A percentile compares a stretch with the other conserved stretches of the same genome.
Conservation (phyloP, 1,140 invertebrate genomes). For the Drosophila murphyi region DNA sequence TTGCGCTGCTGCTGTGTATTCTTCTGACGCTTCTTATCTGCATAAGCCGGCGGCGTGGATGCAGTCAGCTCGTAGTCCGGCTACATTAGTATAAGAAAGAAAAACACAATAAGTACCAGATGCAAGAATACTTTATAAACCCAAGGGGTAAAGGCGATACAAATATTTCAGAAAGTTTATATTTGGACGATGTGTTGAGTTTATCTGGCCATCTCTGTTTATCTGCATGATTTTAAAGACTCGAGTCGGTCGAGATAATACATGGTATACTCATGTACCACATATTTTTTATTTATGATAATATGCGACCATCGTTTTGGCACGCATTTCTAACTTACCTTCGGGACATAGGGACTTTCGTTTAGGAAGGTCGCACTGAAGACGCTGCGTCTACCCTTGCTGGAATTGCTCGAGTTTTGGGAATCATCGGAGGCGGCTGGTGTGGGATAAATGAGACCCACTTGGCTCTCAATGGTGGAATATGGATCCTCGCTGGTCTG, state of each 20-base stretch:
- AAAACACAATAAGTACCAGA: not conserved
- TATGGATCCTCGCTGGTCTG: conserved; percentile 81
- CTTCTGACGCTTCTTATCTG: conserved; percentile 71
- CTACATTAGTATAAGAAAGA: conserved; percentile 29
- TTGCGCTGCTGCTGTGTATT: conserved; percentile 73
- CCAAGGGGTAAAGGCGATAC: no score
- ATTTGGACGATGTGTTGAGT: no score
- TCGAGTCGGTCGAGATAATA: no score
- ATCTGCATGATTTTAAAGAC: no score
- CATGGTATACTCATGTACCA: not conserved
- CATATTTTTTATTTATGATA: not conserved
- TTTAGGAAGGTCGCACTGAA: conserved; percentile 77
- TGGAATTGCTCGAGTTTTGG: conserved; percentile 71
- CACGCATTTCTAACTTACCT: conserved; percentile 48
- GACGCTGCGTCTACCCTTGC: conserved; percentile 74
- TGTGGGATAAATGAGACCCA: conserved; percentile 80
- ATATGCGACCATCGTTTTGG: no score
- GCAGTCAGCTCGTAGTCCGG: conserved; percentile 73
- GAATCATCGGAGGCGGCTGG: conserved; percentile 80
- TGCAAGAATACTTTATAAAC: not conserved
- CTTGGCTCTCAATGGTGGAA: conserved; percentile 82
- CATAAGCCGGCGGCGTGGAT: conserved; percentile 58
- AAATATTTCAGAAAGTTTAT: no score
- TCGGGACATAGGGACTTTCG: conserved; percentile 81
- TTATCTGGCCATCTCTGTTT: no score